Evolutionary conservation across 2,888 invertebrate genomes (phyloP), one percentile per base, ranked within the genome.

Genomic region (Athalia rosae): DNA sequence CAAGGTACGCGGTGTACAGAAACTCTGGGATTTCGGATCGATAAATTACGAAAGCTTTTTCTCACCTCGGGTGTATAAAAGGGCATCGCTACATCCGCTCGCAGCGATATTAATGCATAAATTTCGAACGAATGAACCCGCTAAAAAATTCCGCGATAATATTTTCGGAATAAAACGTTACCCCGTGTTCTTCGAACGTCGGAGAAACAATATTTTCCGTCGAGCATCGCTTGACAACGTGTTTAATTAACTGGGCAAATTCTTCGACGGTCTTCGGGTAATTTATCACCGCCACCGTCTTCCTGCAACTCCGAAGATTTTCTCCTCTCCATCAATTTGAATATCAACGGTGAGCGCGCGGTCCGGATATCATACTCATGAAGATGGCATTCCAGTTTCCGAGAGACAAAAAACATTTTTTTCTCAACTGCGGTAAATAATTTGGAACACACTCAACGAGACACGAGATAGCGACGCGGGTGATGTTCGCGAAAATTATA

Each of bases 181-280:
- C 28, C 0, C 28, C 28, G 28, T 53, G 11, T 8, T 53, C 50
- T 67, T 28, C 3, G 53, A 11, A 11, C 67, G 28, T 41, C 4
- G 4, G 67, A 28, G 9, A 11, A 11, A 28, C 28, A 53, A 67
- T 53, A 50, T 67, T 67, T 45, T 11, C 7, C 4, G 11, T 15
- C 28, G 15, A 67, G 50, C 50, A 50, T 28, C 50, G 66, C 50
- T 50, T 50, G 66, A 50, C 66, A 67, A 67, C 28, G 67, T 67
- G 45, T 67, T 67, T 41, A 67, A 67, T 67, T 50, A 67, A 50
- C 67, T 67, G 28, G 11, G 11, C 50, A 67, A 41, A 67, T 50
- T n/a, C 67, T 48, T 45, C 66, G 6, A 66, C 15, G 15, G 66
- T 48, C 28, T 50, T 9, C 50, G 41, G 50, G 5, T 48, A 67